A percentile compares a stretch with the other conserved stretches of the same genome.
Conservation (phyloP, 2,113 vertebrate genomes). For the Oncorhynchus masou region DNA sequence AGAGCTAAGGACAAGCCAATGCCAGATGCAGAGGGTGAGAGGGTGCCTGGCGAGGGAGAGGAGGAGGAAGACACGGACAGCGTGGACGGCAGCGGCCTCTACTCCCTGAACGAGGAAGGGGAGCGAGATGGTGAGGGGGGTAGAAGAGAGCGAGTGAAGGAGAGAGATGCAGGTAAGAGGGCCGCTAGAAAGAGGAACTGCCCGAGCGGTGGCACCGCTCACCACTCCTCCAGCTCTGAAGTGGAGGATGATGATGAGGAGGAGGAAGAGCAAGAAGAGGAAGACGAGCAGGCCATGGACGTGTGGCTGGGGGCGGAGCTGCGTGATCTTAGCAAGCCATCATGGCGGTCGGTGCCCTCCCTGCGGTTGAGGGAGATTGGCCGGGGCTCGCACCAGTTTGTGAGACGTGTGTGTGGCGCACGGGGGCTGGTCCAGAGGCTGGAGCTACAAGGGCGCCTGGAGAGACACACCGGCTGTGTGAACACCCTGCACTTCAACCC, state of each 20-base stretch:
- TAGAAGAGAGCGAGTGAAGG: constrained; percentile 47
- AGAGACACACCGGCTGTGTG: constrained; percentile 91
- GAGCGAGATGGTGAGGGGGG: constrained; percentile 68
- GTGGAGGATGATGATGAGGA: constrained; percentile 72
- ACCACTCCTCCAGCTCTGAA: constrained; percentile 76
- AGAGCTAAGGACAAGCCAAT: constrained; percentile 52
- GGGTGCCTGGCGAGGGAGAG: constrained; percentile 46
- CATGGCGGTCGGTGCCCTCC: constrained; percentile 82
- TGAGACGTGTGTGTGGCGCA: constrained; percentile 85
- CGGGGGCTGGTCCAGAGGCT: constrained; percentile 88
- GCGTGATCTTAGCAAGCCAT: constrained; percentile 75
- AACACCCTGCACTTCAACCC: constrained; percentile 98
- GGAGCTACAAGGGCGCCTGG: constrained; percentile 86
- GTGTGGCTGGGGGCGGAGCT: constrained; percentile 89
- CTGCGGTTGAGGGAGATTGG: constrained; percentile 86
- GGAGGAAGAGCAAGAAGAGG: constrained; percentile 71
- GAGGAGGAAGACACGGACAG: constrained; percentile 93
- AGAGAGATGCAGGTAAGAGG: constrained; percentile 40
- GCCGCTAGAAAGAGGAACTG: constrained; percentile 72
- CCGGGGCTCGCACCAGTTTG: constrained; percentile 77
- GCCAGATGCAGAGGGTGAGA: constrained; percentile 50
- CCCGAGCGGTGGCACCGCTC: constrained; percentile 49
- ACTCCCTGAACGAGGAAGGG: constrained; percentile 85
- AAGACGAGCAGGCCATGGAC: constrained; percentile 84
- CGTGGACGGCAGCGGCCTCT: constrained; percentile 90